Evolutionary conservation across 2,797 vertebrate genomes (phyloP).

Genomic region (Epinephelus malabaricus): DNA sequence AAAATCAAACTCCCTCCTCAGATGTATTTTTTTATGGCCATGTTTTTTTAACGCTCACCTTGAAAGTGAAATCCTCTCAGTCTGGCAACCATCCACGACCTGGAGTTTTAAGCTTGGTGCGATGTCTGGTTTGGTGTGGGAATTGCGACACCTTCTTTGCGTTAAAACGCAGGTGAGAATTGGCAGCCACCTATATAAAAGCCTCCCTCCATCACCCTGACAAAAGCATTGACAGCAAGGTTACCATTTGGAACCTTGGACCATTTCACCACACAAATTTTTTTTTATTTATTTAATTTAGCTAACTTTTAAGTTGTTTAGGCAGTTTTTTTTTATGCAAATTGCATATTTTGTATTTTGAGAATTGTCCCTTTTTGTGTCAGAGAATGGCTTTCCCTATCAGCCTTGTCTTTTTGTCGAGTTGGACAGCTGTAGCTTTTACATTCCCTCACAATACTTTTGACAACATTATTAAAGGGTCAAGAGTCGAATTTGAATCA

Average conservation of each 20-base stretch:
- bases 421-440: slow-evolving; percentile 40
- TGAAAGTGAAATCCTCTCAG: slow-evolving; percentile 59
- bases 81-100: slow-evolving; percentile 63
- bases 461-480: slow-evolving; percentile 41
- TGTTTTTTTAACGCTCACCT: slow-evolving; percentile 50
- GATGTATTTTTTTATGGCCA: slow-evolving; percentile 52
- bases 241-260: slow-evolving; percentile 83
- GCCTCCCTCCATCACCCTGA: slow-evolving; percentile 17
- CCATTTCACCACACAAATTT: slow-evolving; percentile 55
- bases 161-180: slow-evolving; percentile 68
- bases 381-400: slow-evolving; percentile 69
- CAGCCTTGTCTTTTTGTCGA: slow-evolving; percentile 57
- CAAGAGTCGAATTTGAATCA: slow-evolving; percentile 72
- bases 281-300: not conserved
- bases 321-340: not conserved
- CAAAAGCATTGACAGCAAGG: slow-evolving; percentile 83
- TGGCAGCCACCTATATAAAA: slow-evolving; percentile 73
- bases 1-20: slow-evolving; percentile 27
- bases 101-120: slow-evolving; percentile 71
- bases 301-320: not conserved
- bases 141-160: slow-evolving; percentile 77
- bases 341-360: not conserved
- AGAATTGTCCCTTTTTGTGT: not conserved
- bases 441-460: slow-evolving; percentile 71
- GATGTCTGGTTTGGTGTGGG: slow-evolving; percentile 78